Evolutionary conservation across 2,797 vertebrate species (phyloP).

Genomic region (Paramormyrops hopkinsi): DNA sequence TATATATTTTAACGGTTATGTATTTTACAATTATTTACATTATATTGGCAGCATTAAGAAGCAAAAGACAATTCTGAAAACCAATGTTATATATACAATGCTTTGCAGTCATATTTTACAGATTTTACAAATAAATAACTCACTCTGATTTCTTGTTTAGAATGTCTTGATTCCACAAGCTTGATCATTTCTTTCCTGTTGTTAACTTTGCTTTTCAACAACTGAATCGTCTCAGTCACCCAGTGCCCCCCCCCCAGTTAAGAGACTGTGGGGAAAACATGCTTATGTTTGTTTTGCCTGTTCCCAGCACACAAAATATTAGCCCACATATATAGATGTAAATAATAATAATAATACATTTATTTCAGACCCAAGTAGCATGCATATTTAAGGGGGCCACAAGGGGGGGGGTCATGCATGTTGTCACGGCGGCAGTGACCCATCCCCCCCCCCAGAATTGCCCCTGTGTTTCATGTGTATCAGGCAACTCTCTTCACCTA

Average conservation of each 20-base stretch:
- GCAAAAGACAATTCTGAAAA: background rate
- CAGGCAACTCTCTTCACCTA: background rate
- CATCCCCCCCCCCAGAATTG: background rate
- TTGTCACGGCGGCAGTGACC: background rate
- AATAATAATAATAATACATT: background rate
- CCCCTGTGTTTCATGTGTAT: background rate
- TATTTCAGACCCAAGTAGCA: background rate
- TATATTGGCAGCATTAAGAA: background rate
- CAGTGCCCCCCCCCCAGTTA: no score
- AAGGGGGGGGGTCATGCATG: no score
- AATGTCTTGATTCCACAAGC: background rate
- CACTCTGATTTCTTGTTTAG: background rate
- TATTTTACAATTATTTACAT: background rate
- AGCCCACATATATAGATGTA: background rate
- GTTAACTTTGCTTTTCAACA: background rate
- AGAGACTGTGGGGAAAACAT: background rate
- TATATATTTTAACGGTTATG: background rate
- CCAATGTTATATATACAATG: background rate
- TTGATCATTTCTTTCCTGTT: background rate
- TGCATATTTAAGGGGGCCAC: background rate
- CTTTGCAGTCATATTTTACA: background rate
- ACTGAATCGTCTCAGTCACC: background rate
- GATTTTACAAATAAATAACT: background rate
- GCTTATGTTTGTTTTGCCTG: background rate
- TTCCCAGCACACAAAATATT: background rate